Percentiles rank a stretch among this genome's conserved stretches.
Evolutionary conservation across 2,113 vertebrate species (phyloP).

Genomic region (Scomber colias): DNA sequence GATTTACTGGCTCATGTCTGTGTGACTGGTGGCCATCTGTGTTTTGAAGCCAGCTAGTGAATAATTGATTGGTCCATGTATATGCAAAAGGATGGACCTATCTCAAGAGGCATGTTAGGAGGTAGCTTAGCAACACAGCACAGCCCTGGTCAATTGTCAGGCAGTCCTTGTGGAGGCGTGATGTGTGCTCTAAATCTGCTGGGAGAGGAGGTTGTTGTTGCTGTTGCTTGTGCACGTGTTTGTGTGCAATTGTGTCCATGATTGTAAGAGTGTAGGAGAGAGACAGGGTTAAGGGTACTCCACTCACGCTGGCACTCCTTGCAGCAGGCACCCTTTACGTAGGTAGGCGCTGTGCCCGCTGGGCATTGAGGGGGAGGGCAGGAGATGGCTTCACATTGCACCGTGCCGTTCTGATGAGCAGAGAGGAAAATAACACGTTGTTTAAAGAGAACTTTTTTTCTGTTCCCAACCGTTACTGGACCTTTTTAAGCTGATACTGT

Average conservation of each 20-base stretch:
- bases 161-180: conserved; percentile 77
- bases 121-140: conserved; percentile 85
- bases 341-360: conserved; percentile 86
- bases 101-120: conserved; percentile 79
- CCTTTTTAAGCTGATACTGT: not conserved
- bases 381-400: conserved; percentile 91
- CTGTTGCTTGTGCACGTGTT: conserved; percentile 40
- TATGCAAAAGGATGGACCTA: conserved; percentile 77
- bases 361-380: conserved; percentile 91
- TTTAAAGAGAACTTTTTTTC: conserved; percentile 19
- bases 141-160: conserved; percentile 81
- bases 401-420: conserved; percentile 91
- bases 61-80: conserved; percentile 82
- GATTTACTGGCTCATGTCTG: conserved; percentile 61
- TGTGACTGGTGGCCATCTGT: conserved; percentile 79
- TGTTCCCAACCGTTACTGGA: not conserved
- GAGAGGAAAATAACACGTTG: conserved; percentile 22
- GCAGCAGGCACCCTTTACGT: conserved; percentile 94
- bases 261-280: conserved; percentile 59
- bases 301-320: conserved; percentile 96
- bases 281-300: conserved; percentile 61
- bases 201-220: conserved; percentile 34
- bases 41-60: conserved; percentile 76
- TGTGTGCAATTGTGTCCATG: conserved; percentile 51
- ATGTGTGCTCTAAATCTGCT: conserved; percentile 56